These are phyloP conservation scores for Pterobdella sp. DNA, from an alignment of 2,888 invertebrate genomes.

Conservation along the genomic window DNA sequence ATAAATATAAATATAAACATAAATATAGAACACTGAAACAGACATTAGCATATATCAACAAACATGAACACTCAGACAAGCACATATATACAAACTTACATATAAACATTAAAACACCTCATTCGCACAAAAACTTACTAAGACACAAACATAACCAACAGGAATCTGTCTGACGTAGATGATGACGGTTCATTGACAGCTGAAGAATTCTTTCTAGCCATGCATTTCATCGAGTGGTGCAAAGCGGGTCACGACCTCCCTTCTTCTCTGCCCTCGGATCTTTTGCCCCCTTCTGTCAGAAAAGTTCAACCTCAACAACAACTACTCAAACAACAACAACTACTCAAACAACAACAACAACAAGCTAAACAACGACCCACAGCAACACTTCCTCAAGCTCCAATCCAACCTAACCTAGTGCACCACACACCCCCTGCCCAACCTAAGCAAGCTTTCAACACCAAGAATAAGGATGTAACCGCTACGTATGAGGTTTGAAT, in stretches of 20 bases:
- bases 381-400: constrained; percentile 4
- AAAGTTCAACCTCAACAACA: constrained; percentile 40
- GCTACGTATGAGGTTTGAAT: neutral
- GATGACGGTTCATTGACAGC: constrained; percentile 85
- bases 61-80: neutral
- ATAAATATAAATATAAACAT: no score
- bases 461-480: neutral
- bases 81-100: neutral
- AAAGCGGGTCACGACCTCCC: constrained; percentile 74
- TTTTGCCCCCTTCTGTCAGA: constrained; percentile 80
- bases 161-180: constrained; percentile 84
- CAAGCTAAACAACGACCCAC: neutral
- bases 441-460: constrained; percentile 23
- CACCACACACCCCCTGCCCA: constrained; percentile 27
- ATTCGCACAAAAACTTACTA: neutral
- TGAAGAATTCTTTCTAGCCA: constrained; percentile 92
- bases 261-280: constrained; percentile 68
- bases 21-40: neutral
- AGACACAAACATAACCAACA: constrained; percentile 41
- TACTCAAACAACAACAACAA: neutral
- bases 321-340: neutral
- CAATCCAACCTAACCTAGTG: constrained; percentile 21
- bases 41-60: neutral
- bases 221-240: constrained; percentile 86
- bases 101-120: neutral